phyloP scores from a whole-genome alignment of 2,113 vertebrate genomes.

The Glaucidium brasilianum region DNA sequence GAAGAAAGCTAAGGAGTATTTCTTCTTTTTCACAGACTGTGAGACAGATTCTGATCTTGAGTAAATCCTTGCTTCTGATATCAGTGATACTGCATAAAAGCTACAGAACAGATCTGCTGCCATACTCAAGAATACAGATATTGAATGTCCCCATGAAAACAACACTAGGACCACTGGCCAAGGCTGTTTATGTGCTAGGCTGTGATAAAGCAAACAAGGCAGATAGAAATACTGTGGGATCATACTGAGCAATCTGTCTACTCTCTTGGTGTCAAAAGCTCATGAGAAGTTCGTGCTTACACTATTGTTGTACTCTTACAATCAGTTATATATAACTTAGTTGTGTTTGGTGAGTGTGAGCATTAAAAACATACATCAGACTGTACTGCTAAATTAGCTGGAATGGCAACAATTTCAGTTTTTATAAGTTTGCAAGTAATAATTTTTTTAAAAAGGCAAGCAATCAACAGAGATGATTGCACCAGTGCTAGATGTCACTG shows the following conservation, averaged over 20 bases:
- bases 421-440: neutral
- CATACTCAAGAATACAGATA: neutral
- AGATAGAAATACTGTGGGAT: neutral
- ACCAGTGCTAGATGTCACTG: neutral
- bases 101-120: neutral
- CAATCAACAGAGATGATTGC: neutral
- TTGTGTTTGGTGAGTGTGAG: accelerated
- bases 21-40: neutral
- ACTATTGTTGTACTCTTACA: neutral
- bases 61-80: neutral
- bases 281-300: neutral
- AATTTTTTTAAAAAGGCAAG: neutral
- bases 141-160: neutral
- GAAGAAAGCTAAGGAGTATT: neutral
- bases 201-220: neutral
- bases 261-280: neutral
- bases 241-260: neutral
- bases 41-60: neutral
- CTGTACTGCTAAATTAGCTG: neutral
- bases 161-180: neutral
- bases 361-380: neutral
- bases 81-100: neutral
- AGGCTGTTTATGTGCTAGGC: neutral
- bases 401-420: neutral
- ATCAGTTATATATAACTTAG: neutral